These are phyloP conservation scores for Nothocercus nigrocapillus DNA, from an alignment of 2,113 vertebrate genomes.

Conservation along the genomic window DNA sequence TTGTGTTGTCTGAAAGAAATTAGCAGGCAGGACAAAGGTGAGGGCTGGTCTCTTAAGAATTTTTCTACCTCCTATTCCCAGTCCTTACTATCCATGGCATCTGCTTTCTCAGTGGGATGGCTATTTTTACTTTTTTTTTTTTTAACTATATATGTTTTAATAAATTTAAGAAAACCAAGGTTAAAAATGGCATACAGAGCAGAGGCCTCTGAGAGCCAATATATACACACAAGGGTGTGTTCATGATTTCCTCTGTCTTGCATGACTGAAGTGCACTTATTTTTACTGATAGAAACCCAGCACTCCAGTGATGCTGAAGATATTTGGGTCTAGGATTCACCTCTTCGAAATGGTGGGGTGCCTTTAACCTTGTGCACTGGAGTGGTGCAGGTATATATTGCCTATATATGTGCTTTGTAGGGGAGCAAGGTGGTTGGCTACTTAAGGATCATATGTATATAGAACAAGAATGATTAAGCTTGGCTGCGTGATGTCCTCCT, in stretches of 20 bases:
- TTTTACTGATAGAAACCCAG: neutral
- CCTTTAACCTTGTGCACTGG: neutral
- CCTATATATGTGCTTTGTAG: neutral
- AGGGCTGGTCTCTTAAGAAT: neutral
- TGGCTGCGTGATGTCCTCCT: neutral
- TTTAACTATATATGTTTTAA: neutral
- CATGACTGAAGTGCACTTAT: neutral
- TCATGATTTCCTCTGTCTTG: neutral
- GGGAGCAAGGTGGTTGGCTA: neutral
- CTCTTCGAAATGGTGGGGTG: neutral
- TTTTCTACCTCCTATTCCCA: neutral
- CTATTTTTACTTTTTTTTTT: neutral
- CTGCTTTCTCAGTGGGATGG: neutral
- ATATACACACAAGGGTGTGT: neutral
- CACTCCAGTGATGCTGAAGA: neutral
- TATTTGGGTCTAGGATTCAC: neutral
- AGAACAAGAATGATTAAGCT: slow-evolving; percentile 35
- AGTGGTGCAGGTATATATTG: neutral
- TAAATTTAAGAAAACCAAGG: neutral
- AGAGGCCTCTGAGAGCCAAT: neutral
- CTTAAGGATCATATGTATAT: neutral
- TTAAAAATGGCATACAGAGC: neutral
- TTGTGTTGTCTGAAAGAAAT: neutral
- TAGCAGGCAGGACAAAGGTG: neutral
- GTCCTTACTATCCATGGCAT: neutral